A percentile compares a stretch with the other conserved stretches of the same genome.
Conservation (phyloP, 1,140 invertebrate genomes). For the Wasmannia auropunctata region DNA sequence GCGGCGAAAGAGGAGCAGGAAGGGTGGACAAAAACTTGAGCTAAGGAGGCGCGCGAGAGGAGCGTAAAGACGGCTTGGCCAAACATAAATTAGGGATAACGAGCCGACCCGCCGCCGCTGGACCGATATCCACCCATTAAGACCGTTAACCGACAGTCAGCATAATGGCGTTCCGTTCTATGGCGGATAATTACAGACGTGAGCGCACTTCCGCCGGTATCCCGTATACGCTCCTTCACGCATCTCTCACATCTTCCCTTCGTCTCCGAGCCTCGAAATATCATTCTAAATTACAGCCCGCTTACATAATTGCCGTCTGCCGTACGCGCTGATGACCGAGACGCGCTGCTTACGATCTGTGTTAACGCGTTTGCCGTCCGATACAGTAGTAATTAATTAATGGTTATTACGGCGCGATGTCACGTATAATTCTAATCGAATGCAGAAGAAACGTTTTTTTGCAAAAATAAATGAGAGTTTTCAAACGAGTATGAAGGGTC, state of each 20-base stretch:
- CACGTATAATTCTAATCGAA: not conserved
- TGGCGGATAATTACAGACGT: constrained; percentile 64
- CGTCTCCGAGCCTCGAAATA: constrained; percentile 12
- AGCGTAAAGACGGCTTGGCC: constrained; percentile 12
- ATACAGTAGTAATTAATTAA: constrained; percentile 51
- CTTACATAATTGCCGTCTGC: constrained; percentile 61
- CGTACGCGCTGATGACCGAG: not conserved
- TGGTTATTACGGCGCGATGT: not conserved
- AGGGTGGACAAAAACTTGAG: constrained; percentile 20
- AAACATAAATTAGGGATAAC: constrained; percentile 73
- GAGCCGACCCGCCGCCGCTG: constrained; percentile 35
- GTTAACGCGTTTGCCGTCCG: not conserved
- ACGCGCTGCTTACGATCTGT: constrained; percentile 30
- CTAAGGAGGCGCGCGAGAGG: not conserved
- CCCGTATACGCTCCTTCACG: not conserved
- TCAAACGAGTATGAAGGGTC: not conserved
- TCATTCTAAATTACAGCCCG: constrained; percentile 61
- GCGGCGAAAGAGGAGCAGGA: constrained; percentile 3
- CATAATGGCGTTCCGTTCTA: constrained; percentile 64
- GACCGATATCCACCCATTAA: constrained; percentile 63
- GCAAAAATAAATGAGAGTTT: not conserved
- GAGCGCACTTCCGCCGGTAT: constrained; percentile 49
- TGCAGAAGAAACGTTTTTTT: not conserved
- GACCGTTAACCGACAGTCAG: constrained; percentile 57
- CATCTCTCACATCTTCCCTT: not conserved